These are phyloP conservation scores for Mimas tiliae DNA, from an alignment of 2,888 invertebrate genomes.

Conservation along the genomic window DNA sequence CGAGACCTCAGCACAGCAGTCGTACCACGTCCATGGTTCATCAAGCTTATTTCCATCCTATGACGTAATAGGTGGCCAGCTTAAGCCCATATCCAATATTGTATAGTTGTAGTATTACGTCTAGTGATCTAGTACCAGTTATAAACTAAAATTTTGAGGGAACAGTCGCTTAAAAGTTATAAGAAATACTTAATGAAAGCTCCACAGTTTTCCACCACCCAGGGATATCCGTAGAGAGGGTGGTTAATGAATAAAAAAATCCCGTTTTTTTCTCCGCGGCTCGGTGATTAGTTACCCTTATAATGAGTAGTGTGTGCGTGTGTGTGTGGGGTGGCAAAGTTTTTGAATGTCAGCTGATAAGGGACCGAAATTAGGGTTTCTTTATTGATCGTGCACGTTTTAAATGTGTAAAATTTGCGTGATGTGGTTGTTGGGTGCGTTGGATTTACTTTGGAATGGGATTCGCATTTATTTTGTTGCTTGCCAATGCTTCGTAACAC, in stretches of 20 bases:
- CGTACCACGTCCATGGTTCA: too few relatives aligned
- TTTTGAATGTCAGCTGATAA: slow-evolving; percentile 73
- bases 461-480: not conserved
- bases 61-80: too few relatives aligned
- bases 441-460: not conserved
- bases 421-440: slow-evolving; percentile 15
- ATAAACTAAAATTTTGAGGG: too few relatives aligned
- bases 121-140: too few relatives aligned
- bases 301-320: slow-evolving; percentile 76
- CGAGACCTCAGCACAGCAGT: too few relatives aligned
- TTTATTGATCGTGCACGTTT: slow-evolving; percentile 58
- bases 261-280: slow-evolving; percentile 77
- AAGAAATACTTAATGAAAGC: slow-evolving; percentile 29
- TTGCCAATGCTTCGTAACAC: too few relatives aligned
- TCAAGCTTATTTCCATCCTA: too few relatives aligned
- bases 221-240: slow-evolving; percentile 77
- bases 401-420: slow-evolving; percentile 31
- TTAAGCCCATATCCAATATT: too few relatives aligned
- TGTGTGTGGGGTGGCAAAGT: slow-evolving; percentile 60
- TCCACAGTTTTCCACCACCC: slow-evolving; percentile 51
- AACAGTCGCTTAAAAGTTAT: not conserved
- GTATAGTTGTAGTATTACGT: too few relatives aligned
- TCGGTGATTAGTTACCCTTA: slow-evolving; percentile 84
- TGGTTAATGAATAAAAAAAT: slow-evolving; percentile 85
- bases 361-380: slow-evolving; percentile 70